Percentiles rank a stretch among this genome's conserved stretches.
phyloP scores from a whole-genome alignment of 2,113 vertebrate species.

The Dromas ardeola region DNA sequence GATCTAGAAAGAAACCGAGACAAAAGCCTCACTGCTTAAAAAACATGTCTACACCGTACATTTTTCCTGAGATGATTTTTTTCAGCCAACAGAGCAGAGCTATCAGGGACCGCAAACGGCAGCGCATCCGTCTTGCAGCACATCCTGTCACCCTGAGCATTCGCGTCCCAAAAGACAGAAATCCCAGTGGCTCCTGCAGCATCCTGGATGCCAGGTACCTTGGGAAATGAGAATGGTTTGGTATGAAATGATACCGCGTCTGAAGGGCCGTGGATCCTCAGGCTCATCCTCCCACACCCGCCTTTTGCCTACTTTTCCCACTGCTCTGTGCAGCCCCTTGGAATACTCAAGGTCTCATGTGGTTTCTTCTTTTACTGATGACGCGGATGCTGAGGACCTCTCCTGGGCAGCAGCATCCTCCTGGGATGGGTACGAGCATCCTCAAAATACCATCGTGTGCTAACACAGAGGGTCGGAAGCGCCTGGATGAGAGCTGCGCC shows the following conservation, averaged over 20 bases:
- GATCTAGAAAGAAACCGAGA: background rate
- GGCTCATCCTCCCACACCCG: background rate
- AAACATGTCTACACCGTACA: background rate
- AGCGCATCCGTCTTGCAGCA: constrained; percentile 9
- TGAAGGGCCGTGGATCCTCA: background rate
- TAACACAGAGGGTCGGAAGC: background rate
- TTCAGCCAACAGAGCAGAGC: background rate
- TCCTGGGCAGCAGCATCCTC: background rate
- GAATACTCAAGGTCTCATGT: background rate
- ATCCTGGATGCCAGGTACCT: background rate
- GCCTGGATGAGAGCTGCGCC: background rate
- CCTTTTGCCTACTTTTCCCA: background rate
- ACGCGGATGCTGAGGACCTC: background rate
- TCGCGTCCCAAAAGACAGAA: background rate
- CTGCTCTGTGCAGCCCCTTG: background rate
- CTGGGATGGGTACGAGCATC: background rate
- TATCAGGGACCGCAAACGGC: background rate
- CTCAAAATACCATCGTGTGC: background rate
- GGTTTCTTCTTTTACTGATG: background rate
- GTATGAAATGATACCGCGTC: background rate
- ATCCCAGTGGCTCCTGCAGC: background rate
- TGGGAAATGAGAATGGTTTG: background rate
- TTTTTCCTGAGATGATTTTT: background rate
- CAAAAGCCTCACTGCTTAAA: background rate
- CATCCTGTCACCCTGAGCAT: background rate